These are phyloP conservation scores for Machimus atricapillus DNA, from an alignment of 2,888 invertebrate genomes.

Conservation along the genomic window DNA sequence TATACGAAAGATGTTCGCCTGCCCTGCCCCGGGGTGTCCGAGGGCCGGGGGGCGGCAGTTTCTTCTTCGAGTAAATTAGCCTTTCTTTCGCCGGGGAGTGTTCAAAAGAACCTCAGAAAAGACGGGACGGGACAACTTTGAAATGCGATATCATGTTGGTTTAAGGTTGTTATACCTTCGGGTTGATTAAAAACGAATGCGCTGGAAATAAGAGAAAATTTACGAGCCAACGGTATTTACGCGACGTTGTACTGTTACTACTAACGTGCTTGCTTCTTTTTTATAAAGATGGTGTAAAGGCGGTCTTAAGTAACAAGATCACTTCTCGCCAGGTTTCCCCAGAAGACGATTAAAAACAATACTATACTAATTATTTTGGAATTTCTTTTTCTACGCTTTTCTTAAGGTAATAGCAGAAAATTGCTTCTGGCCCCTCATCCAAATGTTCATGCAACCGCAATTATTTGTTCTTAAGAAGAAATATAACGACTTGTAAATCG, in stretches of 20 bases:
- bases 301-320: not conserved
- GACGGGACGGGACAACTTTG: not conserved
- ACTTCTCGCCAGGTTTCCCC: not conserved
- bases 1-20: not conserved
- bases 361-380: too few species aligned
- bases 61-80: not conserved
- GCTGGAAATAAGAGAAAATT: not conserved
- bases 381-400: too few species aligned
- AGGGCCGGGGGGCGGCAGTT: not conserved
- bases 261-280: not conserved
- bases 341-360: too few species aligned
- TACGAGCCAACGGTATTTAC: not conserved
- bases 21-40: not conserved
- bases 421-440: too few species aligned
- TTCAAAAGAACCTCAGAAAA: not conserved
- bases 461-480: too few species aligned
- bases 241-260: not conserved
- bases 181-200: not conserved
- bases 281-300: not conserved
- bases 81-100: not conserved
- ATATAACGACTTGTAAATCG: too few species aligned
- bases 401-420: too few species aligned
- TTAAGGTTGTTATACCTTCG: not conserved
- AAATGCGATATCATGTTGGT: not conserved
- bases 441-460: too few species aligned